Evolutionary conservation across 2,113 vertebrate genomes (phyloP).

Genomic region (Hyaena hyaena): DNA sequence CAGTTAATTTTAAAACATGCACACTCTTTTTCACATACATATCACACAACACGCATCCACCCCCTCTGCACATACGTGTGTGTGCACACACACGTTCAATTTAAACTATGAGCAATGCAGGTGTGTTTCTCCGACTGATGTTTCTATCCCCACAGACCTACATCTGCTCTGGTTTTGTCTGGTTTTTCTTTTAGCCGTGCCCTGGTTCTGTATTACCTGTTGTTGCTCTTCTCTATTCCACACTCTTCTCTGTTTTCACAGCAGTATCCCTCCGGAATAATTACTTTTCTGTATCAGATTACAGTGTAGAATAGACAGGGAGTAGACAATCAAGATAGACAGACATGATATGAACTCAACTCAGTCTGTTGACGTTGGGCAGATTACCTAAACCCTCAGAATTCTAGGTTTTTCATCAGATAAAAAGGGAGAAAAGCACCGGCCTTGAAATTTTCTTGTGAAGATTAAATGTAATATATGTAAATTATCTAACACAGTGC

Average conservation of each 20-base stretch:
- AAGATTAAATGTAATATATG: background rate
- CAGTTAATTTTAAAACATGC: background rate
- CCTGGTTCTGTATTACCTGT: background rate
- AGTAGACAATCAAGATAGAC: background rate
- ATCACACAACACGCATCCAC: background rate
- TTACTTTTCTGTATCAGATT: conserved; percentile 3
- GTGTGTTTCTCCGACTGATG: background rate
- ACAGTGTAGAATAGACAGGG: background rate
- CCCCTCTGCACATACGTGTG: background rate
- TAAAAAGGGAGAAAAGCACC: background rate
- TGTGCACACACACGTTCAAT: background rate
- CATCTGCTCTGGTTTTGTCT: background rate
- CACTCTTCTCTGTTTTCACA: background rate
- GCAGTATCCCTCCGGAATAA: background rate
- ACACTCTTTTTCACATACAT: background rate
- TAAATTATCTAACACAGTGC: background rate
- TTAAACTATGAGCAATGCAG: background rate
- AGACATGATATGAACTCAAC: background rate
- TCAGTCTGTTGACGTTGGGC: background rate
- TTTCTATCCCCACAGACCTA: background rate
- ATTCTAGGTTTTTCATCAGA: background rate
- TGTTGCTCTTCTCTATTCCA: background rate
- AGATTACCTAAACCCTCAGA: background rate
- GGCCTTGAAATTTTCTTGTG: background rate
- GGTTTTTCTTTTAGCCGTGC: background rate